Evolutionary conservation across 1,140 invertebrate genomes (phyloP), one percentile per base, ranked within the genome.

Genomic region (Drosophila pallidifrons): DNA sequence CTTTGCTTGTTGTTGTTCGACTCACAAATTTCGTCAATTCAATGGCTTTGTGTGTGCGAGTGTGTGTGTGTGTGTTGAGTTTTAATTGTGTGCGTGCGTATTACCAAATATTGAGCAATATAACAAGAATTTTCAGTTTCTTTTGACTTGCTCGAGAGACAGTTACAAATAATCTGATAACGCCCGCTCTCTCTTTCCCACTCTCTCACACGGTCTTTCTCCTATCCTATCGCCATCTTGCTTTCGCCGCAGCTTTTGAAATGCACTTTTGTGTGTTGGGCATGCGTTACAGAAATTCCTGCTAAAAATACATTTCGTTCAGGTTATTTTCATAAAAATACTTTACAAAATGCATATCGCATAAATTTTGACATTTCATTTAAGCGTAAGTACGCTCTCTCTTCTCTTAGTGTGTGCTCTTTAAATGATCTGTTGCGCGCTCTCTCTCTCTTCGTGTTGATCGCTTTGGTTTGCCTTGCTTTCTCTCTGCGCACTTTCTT

Each of bases 51-150:
- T 47, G 3, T 57, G n/a, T 65, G 7, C 43, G 52, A 65, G 28
- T 41, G 25, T 76, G 47, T 65, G 30, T 77, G 49, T 69, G 20
- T 72, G 30, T 73, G 54, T 54, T n/a, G 7, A 1, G 13, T 35
- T 43, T 60, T 68, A 11, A 49, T 45, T 45, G 65, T 77, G 38
- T 75, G 58, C 51, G 58, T 59, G 49, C 20, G 78, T 89, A 85
- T 89, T 89, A 85, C 81, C 86, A 90, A 89, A 89, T 89, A 90
- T 89, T 89, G 75, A 90, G 85, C 86, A 89, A 89, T 90, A 81
- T 45, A 82, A 79, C 70, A 79, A 89, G 85, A 90, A 89, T 90
- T 54, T 89, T 89, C 86, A 72, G 75, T 90, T 89, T 89, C 86
- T 89, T 89, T 88, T 70, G 77, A 69, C 60, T 79, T 79, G 82